phyloP scores from a whole-genome alignment of 2,113 vertebrate species.

The Paramormyrops kingsleyae region DNA sequence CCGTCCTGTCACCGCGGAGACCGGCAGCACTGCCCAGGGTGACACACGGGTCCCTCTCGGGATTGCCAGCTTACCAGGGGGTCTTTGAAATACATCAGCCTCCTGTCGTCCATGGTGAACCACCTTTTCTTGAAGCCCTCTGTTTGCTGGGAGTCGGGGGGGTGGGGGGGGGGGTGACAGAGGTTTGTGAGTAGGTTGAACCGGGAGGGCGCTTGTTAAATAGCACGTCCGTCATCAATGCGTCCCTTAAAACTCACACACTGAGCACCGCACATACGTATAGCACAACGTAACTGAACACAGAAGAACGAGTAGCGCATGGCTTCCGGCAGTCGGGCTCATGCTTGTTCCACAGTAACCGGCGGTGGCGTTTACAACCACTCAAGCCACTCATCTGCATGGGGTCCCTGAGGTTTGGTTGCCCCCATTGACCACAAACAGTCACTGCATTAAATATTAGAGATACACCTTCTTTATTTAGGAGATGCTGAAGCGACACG shows the following conservation, averaged over 20 bases:
- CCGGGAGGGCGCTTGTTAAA: not conserved
- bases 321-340: not conserved
- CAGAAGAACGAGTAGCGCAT: not conserved
- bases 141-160: conserved; percentile 60
- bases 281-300: not conserved
- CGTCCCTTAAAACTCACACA: not conserved
- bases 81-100: conserved; percentile 79
- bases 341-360: not conserved
- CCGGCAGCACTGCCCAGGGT: not conserved
- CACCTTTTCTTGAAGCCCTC: conserved; percentile 81
- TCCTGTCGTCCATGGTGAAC: conserved; percentile 84
- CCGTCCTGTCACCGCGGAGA: not conserved
- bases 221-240: not conserved
- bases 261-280: not conserved
- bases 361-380: not conserved
- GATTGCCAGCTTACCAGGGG: conserved; percentile 67
- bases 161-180: conserved; percentile 28
- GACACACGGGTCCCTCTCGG: not conserved
- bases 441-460: not conserved
- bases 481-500: not conserved
- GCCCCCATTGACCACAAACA: not conserved
- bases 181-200: not conserved
- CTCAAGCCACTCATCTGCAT: not conserved
- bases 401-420: not conserved
- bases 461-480: not conserved